phyloP scores from a whole-genome alignment of 2,113 vertebrate species.

The Bubo blakistoni region DNA sequence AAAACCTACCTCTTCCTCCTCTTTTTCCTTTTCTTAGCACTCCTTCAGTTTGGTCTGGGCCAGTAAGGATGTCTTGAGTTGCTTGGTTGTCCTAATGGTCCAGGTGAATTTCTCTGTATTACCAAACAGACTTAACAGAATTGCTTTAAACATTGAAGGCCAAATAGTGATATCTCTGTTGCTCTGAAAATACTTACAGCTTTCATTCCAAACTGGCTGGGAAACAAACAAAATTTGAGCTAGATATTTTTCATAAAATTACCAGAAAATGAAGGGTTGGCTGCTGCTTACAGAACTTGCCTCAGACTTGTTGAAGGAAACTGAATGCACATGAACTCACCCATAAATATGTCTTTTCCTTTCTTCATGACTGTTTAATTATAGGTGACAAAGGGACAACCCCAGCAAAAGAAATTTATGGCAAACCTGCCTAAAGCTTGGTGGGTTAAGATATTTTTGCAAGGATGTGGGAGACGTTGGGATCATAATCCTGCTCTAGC shows the following conservation, averaged over 20 bases:
- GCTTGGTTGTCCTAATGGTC: background rate
- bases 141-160: background rate
- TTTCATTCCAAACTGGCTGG: background rate
- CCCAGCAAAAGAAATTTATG: background rate
- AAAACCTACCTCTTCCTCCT: background rate
- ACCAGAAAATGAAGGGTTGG: background rate
- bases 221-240: background rate
- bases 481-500: background rate
- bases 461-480: background rate
- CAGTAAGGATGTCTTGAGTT: background rate
- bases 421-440: background rate
- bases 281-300: background rate
- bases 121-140: background rate
- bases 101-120: background rate
- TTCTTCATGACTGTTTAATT: background rate
- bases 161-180: background rate
- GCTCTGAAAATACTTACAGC: background rate
- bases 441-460: background rate
- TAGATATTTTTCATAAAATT: background rate
- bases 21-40: too few species aligned
- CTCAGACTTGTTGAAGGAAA: background rate
- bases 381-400: background rate
- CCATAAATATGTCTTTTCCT: background rate
- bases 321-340: background rate
- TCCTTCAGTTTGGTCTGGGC: background rate